Conservation (phyloP, 1,140 invertebrate species). For the Brachionus angularis region DNA sequence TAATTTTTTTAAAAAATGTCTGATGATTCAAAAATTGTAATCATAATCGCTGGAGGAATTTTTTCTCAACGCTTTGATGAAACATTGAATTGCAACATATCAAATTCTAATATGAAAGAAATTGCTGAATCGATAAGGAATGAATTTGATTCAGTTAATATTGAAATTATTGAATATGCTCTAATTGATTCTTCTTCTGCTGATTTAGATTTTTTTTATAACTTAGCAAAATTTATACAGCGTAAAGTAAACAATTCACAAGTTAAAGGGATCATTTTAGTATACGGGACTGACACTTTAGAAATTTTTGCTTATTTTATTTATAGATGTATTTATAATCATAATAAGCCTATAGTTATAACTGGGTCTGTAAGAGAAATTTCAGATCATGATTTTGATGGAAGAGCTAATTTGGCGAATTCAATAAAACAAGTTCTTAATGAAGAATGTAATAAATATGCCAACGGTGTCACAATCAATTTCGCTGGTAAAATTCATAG, state of each 20-base stretch:
- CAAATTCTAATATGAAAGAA: neutral
- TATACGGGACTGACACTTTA: constrained; percentile 22
- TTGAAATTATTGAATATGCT: constrained; percentile 10
- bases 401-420: constrained; percentile 2
- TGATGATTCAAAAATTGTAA: neutral
- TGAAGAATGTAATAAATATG: neutral
- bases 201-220: constrained; percentile 21
- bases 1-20: too few relatives aligned
- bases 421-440: constrained; percentile 39
- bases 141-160: neutral
- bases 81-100: neutral
- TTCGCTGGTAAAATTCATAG: constrained; percentile 32
- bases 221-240: neutral
- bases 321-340: neutral
- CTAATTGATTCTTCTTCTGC: neutral
- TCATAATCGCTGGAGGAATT: constrained; percentile 18
- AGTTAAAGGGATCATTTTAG: neutral
- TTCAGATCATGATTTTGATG: constrained; percentile 5
- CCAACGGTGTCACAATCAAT: constrained; percentile 15
- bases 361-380: constrained; percentile 14
- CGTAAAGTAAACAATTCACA: neutral
- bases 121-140: neutral
- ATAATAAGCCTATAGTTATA: constrained; percentile 15
- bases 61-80: neutral
- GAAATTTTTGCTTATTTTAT: constrained; percentile 26